These are phyloP conservation scores for Sciurus carolinensis DNA, from an alignment of 2,797 vertebrate genomes.

Conservation along the genomic window DNA sequence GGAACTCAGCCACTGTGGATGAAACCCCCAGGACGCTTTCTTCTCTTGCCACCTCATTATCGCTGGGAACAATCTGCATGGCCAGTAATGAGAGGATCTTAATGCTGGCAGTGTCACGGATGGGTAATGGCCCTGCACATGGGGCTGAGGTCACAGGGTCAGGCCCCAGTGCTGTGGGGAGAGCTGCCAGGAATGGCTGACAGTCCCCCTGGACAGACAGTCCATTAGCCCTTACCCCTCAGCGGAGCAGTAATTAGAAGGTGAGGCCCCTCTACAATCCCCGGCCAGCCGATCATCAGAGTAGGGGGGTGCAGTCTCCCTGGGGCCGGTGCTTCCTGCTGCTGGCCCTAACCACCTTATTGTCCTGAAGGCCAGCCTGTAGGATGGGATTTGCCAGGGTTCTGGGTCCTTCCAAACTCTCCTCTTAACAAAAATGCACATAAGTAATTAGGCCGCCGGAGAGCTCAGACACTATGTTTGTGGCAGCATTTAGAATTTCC, in stretches of 20 bases:
- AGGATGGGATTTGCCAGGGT: background rate
- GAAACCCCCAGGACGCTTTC: conserved; percentile 60
- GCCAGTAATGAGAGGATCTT: conserved; percentile 79
- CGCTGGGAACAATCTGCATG: conserved; percentile 77
- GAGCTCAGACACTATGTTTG: background rate
- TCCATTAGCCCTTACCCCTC: conserved; percentile 71
- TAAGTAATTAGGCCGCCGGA: background rate
- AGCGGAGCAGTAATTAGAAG: conserved; percentile 67
- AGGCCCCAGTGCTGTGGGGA: conserved; percentile 44
- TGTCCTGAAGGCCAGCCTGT: background rate
- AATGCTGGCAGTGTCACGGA: conserved; percentile 44
- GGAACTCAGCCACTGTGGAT: conserved; percentile 48
- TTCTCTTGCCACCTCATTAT: conserved; percentile 81
- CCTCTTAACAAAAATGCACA: background rate
- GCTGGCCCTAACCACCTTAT: background rate
- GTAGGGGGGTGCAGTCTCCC: background rate
- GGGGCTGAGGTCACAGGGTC: conserved; percentile 69
- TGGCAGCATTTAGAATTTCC: background rate
- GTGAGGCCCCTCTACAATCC: background rate
- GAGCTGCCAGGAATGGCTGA: conserved; percentile 29
- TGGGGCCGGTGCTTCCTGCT: background rate
- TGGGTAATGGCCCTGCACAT: conserved; percentile 34
- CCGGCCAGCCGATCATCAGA: background rate
- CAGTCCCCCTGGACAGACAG: conserved; percentile 59
- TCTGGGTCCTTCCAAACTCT: background rate